phyloP scores from a whole-genome alignment of 2,113 vertebrate genomes.

The Dermatemys mawii region DNA sequence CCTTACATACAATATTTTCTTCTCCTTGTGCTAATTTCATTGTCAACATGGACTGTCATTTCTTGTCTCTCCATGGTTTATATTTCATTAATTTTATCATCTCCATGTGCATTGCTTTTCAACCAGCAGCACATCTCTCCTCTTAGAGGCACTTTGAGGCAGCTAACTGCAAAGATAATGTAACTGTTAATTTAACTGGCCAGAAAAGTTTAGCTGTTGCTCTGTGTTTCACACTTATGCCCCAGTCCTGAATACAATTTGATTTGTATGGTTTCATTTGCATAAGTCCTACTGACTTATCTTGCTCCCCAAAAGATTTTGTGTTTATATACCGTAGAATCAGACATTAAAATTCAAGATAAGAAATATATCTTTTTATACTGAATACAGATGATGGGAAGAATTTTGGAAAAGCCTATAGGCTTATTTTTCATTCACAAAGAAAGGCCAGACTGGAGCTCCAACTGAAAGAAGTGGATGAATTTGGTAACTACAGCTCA shows the following conservation, averaged over 20 bases:
- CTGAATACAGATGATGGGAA: conserved; percentile 68
- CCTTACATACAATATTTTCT: not conserved
- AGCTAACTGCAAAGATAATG: not conserved
- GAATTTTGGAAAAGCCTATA: conserved; percentile 69
- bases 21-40: not conserved
- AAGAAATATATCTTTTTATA: not conserved
- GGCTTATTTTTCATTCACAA: conserved; percentile 87
- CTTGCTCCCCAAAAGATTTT: not conserved
- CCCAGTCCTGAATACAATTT: not conserved
- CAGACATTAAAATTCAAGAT: not conserved
- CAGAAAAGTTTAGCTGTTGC: not conserved
- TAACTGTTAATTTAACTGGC: not conserved
- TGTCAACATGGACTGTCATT: not conserved
- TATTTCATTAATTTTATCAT: not conserved
- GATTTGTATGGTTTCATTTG: not conserved
- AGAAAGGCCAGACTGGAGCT: conserved; percentile 79
- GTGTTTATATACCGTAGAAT: not conserved
- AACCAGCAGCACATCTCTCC: not conserved
- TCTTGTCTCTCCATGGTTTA: not conserved
- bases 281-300: not conserved
- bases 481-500: conserved; percentile 88
- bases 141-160: not conserved
- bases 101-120: not conserved
- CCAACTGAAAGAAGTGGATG: conserved; percentile 84
- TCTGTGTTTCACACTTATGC: not conserved